These are phyloP conservation scores for Syrrhaptes paradoxus DNA, from an alignment of 2,113 vertebrate genomes.

Conservation along the genomic window DNA sequence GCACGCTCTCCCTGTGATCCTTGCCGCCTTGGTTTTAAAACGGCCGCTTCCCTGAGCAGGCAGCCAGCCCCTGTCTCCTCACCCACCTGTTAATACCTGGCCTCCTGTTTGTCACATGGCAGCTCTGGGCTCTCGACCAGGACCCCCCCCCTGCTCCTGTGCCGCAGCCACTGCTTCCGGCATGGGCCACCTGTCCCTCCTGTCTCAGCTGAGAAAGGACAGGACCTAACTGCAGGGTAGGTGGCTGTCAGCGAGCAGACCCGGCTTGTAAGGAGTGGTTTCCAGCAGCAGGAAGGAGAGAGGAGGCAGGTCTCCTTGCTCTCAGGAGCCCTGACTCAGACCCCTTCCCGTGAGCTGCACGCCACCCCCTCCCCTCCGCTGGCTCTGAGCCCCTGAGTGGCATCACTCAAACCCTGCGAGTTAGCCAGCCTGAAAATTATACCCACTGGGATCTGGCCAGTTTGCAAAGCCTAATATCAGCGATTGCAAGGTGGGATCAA, in stretches of 20 bases:
- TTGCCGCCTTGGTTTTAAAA: constrained; percentile 43
- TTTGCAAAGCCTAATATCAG: constrained; percentile 54
- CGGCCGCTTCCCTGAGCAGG: constrained; percentile 53
- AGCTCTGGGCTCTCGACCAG: constrained; percentile 64
- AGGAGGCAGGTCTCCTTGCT: constrained; percentile 49
- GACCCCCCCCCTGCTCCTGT: constrained; percentile 55
- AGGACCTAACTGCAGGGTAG: constrained; percentile 66
- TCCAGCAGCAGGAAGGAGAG: constrained; percentile 49
- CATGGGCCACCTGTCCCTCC: constrained; percentile 68
- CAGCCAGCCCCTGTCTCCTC: constrained; percentile 67
- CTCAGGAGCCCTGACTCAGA: constrained; percentile 55
- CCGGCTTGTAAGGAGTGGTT: constrained; percentile 25
- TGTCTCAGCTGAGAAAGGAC: constrained; percentile 67
- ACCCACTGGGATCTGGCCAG: constrained; percentile 56
- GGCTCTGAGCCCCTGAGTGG: constrained; percentile 26
- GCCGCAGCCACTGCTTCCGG: constrained; percentile 67
- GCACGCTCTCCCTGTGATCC: constrained; percentile 66
- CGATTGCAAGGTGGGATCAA: constrained; percentile 50
- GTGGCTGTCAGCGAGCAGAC: constrained; percentile 29
- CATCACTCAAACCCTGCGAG: constrained; percentile 43
- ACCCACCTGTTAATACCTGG: constrained; percentile 73
- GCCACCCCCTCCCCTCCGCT: constrained; percentile 10
- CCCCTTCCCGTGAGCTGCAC: constrained; percentile 26
- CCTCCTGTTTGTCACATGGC: constrained; percentile 67
- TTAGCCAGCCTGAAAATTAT: constrained; percentile 65